Conservation (phyloP, 2,888 invertebrate species). For the Leptinotarsa tumamoca region DNA sequence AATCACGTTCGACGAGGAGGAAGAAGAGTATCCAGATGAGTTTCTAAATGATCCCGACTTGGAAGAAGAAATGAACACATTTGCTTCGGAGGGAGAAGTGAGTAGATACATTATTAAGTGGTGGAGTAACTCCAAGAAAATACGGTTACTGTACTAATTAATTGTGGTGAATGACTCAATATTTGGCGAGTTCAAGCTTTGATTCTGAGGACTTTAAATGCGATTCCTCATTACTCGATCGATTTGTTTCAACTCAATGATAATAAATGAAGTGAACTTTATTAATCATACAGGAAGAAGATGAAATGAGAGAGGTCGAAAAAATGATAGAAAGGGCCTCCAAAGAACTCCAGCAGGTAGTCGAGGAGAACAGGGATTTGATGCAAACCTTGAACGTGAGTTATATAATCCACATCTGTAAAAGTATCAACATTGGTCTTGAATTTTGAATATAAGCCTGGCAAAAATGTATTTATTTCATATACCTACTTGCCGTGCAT, state of each 20-base stretch:
- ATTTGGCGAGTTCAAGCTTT: too few relatives aligned
- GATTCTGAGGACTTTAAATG: too few relatives aligned
- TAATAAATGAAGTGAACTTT: too few relatives aligned
- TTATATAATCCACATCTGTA: background rate
- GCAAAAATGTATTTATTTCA: background rate
- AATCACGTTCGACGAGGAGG: background rate
- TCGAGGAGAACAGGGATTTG: constrained; percentile 57
- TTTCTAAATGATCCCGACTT: background rate
- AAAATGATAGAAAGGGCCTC: constrained; percentile 59
- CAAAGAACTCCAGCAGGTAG: constrained; percentile 57
- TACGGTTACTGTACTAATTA: too few relatives aligned
- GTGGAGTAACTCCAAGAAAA: too few relatives aligned
- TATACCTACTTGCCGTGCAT: too few relatives aligned
- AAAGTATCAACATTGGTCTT: background rate
- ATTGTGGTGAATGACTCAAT: too few relatives aligned
- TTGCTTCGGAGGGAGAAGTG: constrained; percentile 14
- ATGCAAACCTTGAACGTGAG: constrained; percentile 48
- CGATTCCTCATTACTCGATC: too few relatives aligned
- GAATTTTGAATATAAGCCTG: background rate
- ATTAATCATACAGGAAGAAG: constrained; percentile 39
- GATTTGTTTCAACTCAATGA: background rate
- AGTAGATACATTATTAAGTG: background rate
- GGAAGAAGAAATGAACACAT: constrained; percentile 12
- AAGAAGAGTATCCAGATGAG: background rate
- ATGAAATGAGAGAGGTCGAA: constrained; percentile 60